Percentiles rank a stretch among this genome's conserved stretches.
Evolutionary conservation across 2,888 invertebrate species (phyloP).

Genomic region (Ryuthela nishihirai): DNA sequence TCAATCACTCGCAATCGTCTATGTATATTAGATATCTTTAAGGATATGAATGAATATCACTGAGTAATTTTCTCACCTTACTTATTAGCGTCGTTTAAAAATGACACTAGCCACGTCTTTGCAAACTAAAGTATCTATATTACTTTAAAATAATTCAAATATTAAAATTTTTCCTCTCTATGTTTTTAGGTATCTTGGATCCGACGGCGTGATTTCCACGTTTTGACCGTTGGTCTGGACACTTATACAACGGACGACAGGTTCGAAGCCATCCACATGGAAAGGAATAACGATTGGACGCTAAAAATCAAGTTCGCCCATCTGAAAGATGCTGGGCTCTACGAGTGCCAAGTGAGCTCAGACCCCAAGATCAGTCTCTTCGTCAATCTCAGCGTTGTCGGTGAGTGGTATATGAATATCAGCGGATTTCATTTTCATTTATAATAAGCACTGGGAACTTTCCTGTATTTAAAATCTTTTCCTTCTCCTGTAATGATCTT

Average conservation of each 20-base stretch:
- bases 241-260: constrained; percentile 86
- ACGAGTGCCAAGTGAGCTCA: constrained; percentile 92
- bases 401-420: constrained; percentile 24
- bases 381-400: constrained; percentile 43
- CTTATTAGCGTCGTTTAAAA: too few relatives aligned
- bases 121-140: too few relatives aligned
- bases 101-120: too few relatives aligned
- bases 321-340: constrained; percentile 78
- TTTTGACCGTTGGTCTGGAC: constrained; percentile 78
- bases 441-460: neutral
- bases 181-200: constrained; percentile 66
- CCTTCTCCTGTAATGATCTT: too few relatives aligned
- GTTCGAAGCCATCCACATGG: constrained; percentile 79
- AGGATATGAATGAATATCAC: too few relatives aligned
- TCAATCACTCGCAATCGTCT: too few relatives aligned
- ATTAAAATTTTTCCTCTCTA: neutral
- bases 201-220: constrained; percentile 73
- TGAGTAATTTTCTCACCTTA: too few relatives aligned
- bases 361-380: constrained; percentile 59
- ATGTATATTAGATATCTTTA: too few relatives aligned
- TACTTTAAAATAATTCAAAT: too few relatives aligned
- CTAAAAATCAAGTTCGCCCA: constrained; percentile 85
- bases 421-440: neutral
- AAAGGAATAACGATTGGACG: constrained; percentile 69
- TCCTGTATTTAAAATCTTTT: neutral